Evolutionary conservation across 2,888 invertebrate species (phyloP), one percentile per base, ranked within the genome.

Genomic region (Sinotaia quadrata): DNA sequence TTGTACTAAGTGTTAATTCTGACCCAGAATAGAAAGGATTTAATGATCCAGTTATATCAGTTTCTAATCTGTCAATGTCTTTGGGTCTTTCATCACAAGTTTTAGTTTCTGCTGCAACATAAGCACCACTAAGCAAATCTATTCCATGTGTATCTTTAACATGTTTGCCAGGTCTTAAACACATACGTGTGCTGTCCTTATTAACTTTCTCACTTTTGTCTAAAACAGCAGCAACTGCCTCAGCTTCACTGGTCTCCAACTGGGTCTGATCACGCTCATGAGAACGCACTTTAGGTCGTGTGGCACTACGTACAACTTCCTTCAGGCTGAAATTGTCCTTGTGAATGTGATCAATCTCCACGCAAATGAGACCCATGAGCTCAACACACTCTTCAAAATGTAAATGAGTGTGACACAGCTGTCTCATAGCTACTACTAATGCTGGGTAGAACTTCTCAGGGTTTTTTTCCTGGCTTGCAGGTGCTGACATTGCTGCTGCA

Each of bases 241-340:
- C 49, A 31, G 66, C 65, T 47, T 65, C 66, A 47, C 21, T 65
- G 41, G 65, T 56, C 33, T 65, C 65, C 15, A 54, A 56, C 8
- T 56, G 52, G 4, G 44, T 18, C 54, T 65, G 65, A 18, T 41
- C 37, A 4, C 65, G 65, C 33, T 65, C 56, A 21, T 65, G 65
- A 5, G 44, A 37, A 4, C 65, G 54, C 21, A 33, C 54, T 21
- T 56, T 65, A 5, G 72, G 68, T 12, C 52, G 15, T 12, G 54
- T 34, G 5, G 60, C 68, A 31, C 60, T 33, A 24, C 60, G 58
- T 33, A 75, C 69, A 24, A 68, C 31, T 37, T 76, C 76, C 47
- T 72, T 71, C 10, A 76, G 33, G 49, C 73, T 76, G 60, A 71
- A 70, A 37, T 74, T 73, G 54, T 75, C 73, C 37, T 75, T 76